Base-by-base conservation (phyloP, 2,113 vertebrate genomes). In the Macquaria australasica region DNA sequence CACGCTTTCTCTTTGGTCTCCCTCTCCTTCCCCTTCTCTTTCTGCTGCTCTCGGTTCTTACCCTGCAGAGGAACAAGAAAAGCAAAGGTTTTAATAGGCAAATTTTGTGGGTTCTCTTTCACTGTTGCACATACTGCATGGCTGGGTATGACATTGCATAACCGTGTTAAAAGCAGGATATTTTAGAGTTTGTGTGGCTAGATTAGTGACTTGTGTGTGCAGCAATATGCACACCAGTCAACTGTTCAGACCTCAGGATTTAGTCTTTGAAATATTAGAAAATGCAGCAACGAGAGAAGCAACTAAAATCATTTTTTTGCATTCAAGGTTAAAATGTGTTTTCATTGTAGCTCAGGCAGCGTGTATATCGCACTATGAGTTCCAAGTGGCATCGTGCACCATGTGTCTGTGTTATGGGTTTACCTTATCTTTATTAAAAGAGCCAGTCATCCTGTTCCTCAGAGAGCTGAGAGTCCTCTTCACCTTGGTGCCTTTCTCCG, bases 351-450 rank as follows among this genome's bases (percentile, higher is more conserved):
- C 31, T 75, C 16, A 67, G 4, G 16, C 51, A 68, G 23, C 4
- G 10, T n/a, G 45, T 55, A 21, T 55, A 37, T 55, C 45, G 3
- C 1, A 41, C 0, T 41, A 15, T 48, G 4, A 77, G 34, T 31
- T 77, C 15, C 31, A 50, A 2, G 31, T 3, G n/a, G 63, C 16
- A 21, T 69, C 12, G 25, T 45, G 53, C 8, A 31, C 5, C 41
- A 6, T 21, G 8, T 60, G 15, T 72, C 23, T 43, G 23, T 45
- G 69, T 56, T 59, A 37, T 59, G 45, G 63, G 28, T 56, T 90
- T 83, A 98, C 97, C 97, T 97, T 98, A 59, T 99, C 98, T 94
- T 99, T 99, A 88, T 97, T 98, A 96, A 97, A 97, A 86, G 97
- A 97, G 21, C 97, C 97, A 0, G 98, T 96, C 94, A 99, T 89